These are phyloP conservation scores for Numida meleagris DNA, from an alignment of 2,113 vertebrate species.

Conservation along the genomic window DNA sequence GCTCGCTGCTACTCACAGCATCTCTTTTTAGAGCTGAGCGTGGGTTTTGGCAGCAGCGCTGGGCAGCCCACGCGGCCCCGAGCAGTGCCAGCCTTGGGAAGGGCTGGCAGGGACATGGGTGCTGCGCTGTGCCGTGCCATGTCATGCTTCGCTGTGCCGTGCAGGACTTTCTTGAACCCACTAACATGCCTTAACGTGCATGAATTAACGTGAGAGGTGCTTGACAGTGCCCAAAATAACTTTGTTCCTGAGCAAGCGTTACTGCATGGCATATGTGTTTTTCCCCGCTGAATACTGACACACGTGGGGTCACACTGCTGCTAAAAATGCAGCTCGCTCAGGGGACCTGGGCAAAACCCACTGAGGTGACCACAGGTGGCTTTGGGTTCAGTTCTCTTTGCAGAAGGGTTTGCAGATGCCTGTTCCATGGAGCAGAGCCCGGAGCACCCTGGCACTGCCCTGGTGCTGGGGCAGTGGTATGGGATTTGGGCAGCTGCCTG, in stretches of 20 bases:
- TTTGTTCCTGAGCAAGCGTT: not conserved
- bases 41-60: not conserved
- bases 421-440: not conserved
- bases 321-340: accelerated
- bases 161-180: not conserved
- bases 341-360: not conserved
- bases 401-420: not conserved
- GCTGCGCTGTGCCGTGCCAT: accelerated
- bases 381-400: not conserved
- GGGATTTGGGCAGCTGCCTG: not conserved
- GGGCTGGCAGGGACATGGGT: not conserved
- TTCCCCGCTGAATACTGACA: not conserved
- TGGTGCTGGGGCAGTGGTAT: not conserved
- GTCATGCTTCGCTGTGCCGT: not conserved
- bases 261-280: not conserved
- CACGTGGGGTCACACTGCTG: not conserved
- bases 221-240: constrained; percentile 18
- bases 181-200: not conserved
- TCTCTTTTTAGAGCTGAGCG: not conserved
- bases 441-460: not conserved
- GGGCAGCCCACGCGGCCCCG: not conserved
- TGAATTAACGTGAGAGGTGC: not conserved
- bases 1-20: not conserved
- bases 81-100: not conserved
- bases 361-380: accelerated